Evolutionary conservation across 2,888 invertebrate species (phyloP).

Genomic region (Germaria angustata): DNA sequence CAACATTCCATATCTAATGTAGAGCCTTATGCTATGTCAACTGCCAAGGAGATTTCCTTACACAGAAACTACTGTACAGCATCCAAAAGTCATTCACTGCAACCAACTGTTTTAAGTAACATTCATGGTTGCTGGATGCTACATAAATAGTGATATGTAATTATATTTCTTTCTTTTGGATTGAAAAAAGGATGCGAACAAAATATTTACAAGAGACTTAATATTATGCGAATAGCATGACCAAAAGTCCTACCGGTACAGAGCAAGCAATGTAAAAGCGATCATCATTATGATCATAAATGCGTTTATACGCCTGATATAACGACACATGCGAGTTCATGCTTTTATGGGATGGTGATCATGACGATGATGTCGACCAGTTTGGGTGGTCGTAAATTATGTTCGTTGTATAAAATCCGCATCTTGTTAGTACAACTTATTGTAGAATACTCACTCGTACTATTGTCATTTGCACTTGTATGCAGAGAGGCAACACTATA

Average conservation of each 20-base stretch:
- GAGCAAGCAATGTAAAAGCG: not conserved
- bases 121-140: not conserved
- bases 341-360: not conserved
- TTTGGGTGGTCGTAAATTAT: conserved; percentile 68
- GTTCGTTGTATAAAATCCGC: conserved; percentile 58
- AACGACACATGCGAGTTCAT: not conserved
- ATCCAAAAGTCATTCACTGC: not conserved
- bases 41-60: no score
- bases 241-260: not conserved
- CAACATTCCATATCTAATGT: no score
- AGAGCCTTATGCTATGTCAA: no score
- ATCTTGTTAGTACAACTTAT: conserved; percentile 59
- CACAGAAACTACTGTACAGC: not conserved
- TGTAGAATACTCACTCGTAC: no score
- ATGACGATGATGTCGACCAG: conserved; percentile 37
- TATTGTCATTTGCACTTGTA: conserved; percentile 28
- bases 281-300: conserved; percentile 14
- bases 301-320: not conserved
- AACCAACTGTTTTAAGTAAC: not conserved
- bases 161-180: conserved; percentile 26
- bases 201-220: not conserved
- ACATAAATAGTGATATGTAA: conserved; percentile 28
- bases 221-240: not conserved
- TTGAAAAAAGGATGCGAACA: conserved; percentile 25
- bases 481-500: not conserved